A percentile compares a stretch with the other conserved stretches of the same genome.
Evolutionary conservation across 2,888 invertebrate species (phyloP).

Genomic region (Baccha elongata): DNA sequence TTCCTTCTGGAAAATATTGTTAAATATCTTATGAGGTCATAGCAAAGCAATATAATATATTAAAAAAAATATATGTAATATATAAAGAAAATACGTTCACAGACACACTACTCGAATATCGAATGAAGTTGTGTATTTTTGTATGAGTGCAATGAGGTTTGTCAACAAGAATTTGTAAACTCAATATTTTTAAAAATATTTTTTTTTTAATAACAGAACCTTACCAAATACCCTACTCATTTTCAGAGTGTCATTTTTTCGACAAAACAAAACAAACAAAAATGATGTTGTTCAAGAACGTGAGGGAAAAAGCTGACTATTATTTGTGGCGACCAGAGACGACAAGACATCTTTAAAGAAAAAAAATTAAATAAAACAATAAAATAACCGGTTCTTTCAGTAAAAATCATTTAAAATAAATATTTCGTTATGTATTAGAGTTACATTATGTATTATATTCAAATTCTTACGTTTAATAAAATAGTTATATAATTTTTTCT

Average conservation of each 20-base stretch:
- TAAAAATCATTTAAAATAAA: not conserved
- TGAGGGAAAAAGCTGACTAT: constrained; percentile 17
- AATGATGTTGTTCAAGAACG: not conserved
- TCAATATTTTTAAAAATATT: constrained; percentile 11
- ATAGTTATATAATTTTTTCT: too few relatives aligned
- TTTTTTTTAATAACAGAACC: constrained; percentile 24
- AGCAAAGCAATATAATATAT: constrained; percentile 23
- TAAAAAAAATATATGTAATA: constrained; percentile 9
- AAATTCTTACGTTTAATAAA: too few relatives aligned
- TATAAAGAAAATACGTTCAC: constrained; percentile 30
- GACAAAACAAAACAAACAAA: constrained; percentile 8
- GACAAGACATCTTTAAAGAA: constrained; percentile 63
- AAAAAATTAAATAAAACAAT: constrained; percentile 52
- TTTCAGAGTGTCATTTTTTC: not conserved
- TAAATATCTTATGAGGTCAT: constrained; percentile 59
- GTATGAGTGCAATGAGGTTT: constrained; percentile 66
- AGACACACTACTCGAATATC: constrained; percentile 38
- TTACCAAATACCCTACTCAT: constrained; percentile 59
- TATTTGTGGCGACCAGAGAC: constrained; percentile 26
- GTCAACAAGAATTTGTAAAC: constrained; percentile 1
- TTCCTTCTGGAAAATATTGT: constrained; percentile 68
- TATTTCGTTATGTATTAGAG: too few relatives aligned
- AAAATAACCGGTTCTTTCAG: constrained; percentile 1
- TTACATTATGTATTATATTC: too few relatives aligned
- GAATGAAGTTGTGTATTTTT: constrained; percentile 63